Evolutionary conservation across 2,888 invertebrate genomes (phyloP), one percentile per base, ranked within the genome.

Genomic region (Drosophila acutilabella): DNA sequence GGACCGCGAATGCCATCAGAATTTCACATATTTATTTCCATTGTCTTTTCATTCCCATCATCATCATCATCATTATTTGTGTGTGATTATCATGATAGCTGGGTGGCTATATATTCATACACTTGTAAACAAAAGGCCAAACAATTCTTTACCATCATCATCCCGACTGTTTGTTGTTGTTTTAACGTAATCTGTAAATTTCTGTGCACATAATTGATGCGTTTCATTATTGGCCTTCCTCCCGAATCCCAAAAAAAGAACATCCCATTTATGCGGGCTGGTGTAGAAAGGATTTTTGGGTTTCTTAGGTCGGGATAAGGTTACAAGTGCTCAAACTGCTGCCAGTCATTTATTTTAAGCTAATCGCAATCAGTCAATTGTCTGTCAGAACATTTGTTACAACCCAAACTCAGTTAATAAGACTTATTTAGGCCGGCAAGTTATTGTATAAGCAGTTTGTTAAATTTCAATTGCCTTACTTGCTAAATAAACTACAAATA

Each of bases 321-420:
- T 48, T 71, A 40, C 59, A 26, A 18, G 51, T 38, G 26, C 33
- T 56, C 76, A 50, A 20, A 11, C 14, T 56, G 26, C 53, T 16
- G 47, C 52, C 23, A 54, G 54, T 71, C 71, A 88, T 88, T 85
- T 64, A 81, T 81, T 81, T 72, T 38, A 36, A 60, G 79, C 71
- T 74, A 78, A 88, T 81, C 79, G 69, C 60, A 68, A 67, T 81
- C 69, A 56, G 68, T 64, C 75, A 79, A 75, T 66, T 13, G 45
- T 18, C 40, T 20, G 33, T 7, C 62, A 26, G 14, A 53, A 10
- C 47, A 51, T 44, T 67, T 61, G 54, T 48, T 26, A 30, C 40
- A 26, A 30, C 11, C 16, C n/a, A 45, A 20, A 64, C 5, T 16
- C 1, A 53, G 52, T 26, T 38, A 16, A 57, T 47, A 47, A 26